These are phyloP conservation scores for Mnemiopsis leidyi DNA, from an alignment of 37 sponge, comb jelly and placozoan genomes.

Conservation along the genomic window DNA sequence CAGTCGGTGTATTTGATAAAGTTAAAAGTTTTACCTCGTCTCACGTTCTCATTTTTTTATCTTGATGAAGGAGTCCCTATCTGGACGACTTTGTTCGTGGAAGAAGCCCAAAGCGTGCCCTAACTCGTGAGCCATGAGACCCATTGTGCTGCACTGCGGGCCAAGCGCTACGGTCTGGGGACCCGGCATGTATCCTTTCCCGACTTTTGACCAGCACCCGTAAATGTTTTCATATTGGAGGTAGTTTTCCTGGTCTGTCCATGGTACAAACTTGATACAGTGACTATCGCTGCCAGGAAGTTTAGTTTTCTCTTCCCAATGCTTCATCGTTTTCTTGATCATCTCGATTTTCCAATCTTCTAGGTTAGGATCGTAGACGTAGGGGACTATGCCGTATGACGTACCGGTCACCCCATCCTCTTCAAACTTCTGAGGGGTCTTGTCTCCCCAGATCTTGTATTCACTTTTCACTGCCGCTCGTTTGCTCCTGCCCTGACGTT, in stretches of 20 bases:
- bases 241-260: not conserved
- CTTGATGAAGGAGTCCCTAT: not conserved
- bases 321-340: not conserved
- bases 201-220: conserved; percentile 33
- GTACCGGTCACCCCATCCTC: not conserved
- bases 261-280: conserved; percentile 53
- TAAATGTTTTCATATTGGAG: not conserved
- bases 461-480: not conserved
- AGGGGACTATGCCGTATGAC: not conserved
- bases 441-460: conserved; percentile 29
- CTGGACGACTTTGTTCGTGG: conserved; percentile 56
- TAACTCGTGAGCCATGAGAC: conserved; percentile 48
- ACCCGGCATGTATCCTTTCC: not conserved
- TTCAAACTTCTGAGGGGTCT: not conserved
- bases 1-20: conserved; percentile 3
- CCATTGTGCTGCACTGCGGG: not conserved
- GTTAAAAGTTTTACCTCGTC: not conserved
- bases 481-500: not conserved
- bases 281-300: not conserved
- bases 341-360: not conserved
- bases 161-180: not conserved
- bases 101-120: conserved; percentile 52
- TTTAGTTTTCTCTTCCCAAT: conserved; percentile 3
- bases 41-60: conserved; percentile 4
- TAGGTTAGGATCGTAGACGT: not conserved